Evolutionary conservation across 2,113 vertebrate species (phyloP), one percentile per base, ranked within the genome.

Genomic region (Oreocharis arfaki): DNA sequence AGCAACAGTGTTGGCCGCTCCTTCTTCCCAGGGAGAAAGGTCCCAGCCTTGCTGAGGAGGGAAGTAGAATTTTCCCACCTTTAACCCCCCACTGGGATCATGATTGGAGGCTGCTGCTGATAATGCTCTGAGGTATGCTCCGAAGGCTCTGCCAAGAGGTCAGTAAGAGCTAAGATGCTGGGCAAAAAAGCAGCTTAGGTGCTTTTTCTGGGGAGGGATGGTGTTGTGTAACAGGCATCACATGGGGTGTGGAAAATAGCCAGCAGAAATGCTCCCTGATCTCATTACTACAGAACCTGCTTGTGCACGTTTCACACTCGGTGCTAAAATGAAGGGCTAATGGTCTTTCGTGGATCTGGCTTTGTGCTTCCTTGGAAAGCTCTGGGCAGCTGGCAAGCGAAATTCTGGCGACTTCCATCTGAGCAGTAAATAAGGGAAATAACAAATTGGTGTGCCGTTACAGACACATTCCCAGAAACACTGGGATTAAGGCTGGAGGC

Each of bases 331-430:
- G 8, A 75, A 55, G 55, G 44, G 70, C 61, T 65, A 24, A 32
- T 0, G 0, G 16, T 35, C 26, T n/a, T 27, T 11, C 0, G 0
- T 16, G 59, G 47, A 11, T 17, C 33, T 22, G 39, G 41, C 44
- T 89, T 52, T 68, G 47, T 16, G 47, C 42, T 87, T 20, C 46
- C 32, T 64, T 32, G 15, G n/a, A 91, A 82, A 82, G 70, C 30
- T 91, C 28, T 0, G 4, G 61, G 56, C 50, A 71, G 46, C 68
- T 75, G 67, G 59, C 64, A 67, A 53, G 20, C 26, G 26, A 23
- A 78, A 39, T 26, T 35, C n/a, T 57, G 22, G 24, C 4, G 7
- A 19, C 42, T 87, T 82, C 11, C 6, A 16, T 21, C 17, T 70
- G 60, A 63, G 46, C 28, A 28, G 19, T 80, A 61, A 69, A n/a